Conservation (phyloP, 2,113 vertebrate species). For the Sitta europaea region DNA sequence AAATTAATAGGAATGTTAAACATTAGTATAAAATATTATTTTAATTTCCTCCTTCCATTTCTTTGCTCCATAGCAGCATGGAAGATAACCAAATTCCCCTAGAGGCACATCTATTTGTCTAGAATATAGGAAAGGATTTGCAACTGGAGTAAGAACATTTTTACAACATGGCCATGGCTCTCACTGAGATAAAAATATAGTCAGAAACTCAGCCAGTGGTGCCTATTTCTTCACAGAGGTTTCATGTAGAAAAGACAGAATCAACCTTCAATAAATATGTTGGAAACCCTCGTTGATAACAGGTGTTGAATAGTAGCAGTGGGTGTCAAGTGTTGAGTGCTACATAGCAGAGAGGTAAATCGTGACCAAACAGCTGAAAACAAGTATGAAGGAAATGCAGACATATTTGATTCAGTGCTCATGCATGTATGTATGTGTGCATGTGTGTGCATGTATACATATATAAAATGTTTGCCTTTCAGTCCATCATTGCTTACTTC, state of each 20-base stretch:
- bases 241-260: not conserved
- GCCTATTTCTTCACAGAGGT: not conserved
- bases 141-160: not conserved
- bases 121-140: not conserved
- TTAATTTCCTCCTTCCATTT: not conserved
- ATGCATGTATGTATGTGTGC: too few species aligned
- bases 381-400: not conserved
- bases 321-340: not conserved
- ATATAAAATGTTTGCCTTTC: not conserved
- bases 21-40: not conserved
- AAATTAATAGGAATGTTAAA: slow-evolving; percentile 12
- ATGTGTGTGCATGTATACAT: too few species aligned
- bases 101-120: not conserved
- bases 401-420: not conserved
- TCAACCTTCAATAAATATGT: not conserved
- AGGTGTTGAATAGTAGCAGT: not conserved
- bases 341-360: not conserved
- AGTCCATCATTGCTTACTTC: not conserved
- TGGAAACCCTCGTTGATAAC: not conserved
- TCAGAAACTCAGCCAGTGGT: not conserved
- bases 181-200: not conserved
- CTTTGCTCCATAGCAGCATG: not conserved
- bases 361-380: not conserved
- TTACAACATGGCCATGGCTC: not conserved
- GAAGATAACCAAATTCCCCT: not conserved